A percentile compares a stretch with the other conserved stretches of the same genome.
These are phyloP conservation scores for Drosophila triauraria DNA, from an alignment of 1,140 invertebrate species.

Conservation along the genomic window DNA sequence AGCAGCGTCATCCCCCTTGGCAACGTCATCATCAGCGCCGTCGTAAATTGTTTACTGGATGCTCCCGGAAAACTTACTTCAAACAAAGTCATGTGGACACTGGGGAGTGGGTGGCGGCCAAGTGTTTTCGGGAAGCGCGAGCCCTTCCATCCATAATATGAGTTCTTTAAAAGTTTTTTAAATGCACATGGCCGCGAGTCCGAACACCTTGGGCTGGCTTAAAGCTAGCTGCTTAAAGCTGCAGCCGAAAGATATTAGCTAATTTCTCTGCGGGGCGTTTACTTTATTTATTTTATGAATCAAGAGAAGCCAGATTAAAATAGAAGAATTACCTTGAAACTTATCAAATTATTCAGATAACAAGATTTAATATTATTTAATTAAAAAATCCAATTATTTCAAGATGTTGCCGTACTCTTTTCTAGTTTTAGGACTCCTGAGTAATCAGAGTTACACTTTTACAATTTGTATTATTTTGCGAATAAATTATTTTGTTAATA, in stretches of 20 bases:
- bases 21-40: conserved; percentile 80
- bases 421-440: no score
- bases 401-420: no score
- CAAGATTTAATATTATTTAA: no score
- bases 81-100: conserved; percentile 83
- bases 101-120: conserved; percentile 46
- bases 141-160: conserved; percentile 53
- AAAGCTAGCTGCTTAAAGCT: background rate
- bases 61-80: conserved; percentile 73
- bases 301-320: background rate
- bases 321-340: background rate
- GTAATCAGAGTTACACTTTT: no score
- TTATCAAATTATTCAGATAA: no score
- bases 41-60: conserved; percentile 83
- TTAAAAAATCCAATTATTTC: no score
- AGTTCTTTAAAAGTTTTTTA: conserved; percentile 78
- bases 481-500: no score
- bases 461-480: no score
- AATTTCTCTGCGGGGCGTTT: no score
- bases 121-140: conserved; percentile 40
- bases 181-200: conserved; percentile 53
- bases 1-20: conserved; percentile 43
- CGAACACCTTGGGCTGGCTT: conserved; percentile 22
- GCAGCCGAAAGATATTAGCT: background rate
- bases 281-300: no score